Conservation (phyloP, 92 coral and sea anemone genomes). For the Scolanthus callimorphus region DNA sequence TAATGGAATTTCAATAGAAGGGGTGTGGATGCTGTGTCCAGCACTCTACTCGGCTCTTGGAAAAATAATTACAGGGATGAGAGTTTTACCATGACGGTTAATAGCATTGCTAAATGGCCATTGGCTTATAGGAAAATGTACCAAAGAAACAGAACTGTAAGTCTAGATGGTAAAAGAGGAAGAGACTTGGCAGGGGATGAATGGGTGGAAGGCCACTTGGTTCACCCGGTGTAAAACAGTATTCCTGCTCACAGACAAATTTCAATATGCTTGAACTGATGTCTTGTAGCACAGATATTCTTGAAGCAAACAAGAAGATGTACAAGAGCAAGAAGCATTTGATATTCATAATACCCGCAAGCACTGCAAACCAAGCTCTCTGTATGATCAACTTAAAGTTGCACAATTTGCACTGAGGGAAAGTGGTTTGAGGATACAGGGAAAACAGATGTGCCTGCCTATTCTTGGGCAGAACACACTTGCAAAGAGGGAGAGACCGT, state of each 20-base stretch:
- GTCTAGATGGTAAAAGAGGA: too few species aligned
- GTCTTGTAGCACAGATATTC: constrained; percentile 39
- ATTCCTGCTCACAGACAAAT: constrained; percentile 28
- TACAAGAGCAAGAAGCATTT: constrained; percentile 32
- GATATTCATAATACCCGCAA: constrained; percentile 33
- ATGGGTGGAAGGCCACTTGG: constrained; percentile 49
- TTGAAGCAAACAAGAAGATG: constrained; percentile 28
- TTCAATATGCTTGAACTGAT: constrained; percentile 35
- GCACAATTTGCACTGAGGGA: constrained; percentile 43
- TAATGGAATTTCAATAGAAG: too few species aligned
- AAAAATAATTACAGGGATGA: too few species aligned
- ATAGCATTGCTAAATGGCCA: too few species aligned
- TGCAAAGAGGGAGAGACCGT: constrained; percentile 1
- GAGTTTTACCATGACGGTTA: too few species aligned
- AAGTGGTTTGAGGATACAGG: background rate
- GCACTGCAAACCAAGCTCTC: constrained; percentile 24
- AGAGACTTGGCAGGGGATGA: too few species aligned
- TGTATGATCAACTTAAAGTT: constrained; percentile 35
- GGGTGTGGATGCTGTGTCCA: too few species aligned
- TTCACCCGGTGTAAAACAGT: constrained; percentile 33
- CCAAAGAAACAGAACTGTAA: too few species aligned
- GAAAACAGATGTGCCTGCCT: background rate
- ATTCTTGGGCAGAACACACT: constrained; percentile 4
- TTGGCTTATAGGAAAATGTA: too few species aligned
- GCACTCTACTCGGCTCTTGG: too few species aligned